Evolutionary conservation across 2,113 vertebrate genomes (phyloP), one percentile per base, ranked within the genome.

Genomic region (Lasiurus cinereus): DNA sequence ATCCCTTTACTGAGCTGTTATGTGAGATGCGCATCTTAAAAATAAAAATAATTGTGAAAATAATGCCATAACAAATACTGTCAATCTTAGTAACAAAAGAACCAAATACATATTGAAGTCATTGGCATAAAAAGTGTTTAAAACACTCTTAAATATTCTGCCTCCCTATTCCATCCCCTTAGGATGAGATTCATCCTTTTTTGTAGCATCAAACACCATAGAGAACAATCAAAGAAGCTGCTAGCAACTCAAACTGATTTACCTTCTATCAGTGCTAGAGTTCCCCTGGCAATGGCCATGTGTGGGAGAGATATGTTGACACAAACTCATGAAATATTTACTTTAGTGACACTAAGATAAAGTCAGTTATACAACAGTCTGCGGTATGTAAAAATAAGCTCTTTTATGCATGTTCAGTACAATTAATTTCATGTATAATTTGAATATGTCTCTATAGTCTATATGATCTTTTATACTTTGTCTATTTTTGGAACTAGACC

Each of bases 31-130:
- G 2, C 5, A 79, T 83, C 69, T 76, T 92, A 80, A 88, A 52
- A 72, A 88, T 64, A 84, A 88, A 52, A 72, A 84, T 64, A 39
- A 66, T 46, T 92, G 21, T 54, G 86, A 93, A 72, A 27, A 96
- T 89, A 80, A 73, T 84, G 15, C 36, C 29, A 19, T 70, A 33
- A 74, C 36, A 21, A 64, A 62, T 69, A 31, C 18, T 67, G 33
- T 91, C 4, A 33, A 72, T 73, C 19, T 95, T 43, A 50, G 50
- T 22, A 80, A 50, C 27, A 80, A 84, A 88, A 72, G 70, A 18
- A 18, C 43, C 24, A 56, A 87, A 86, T 70, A 10, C 27, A 84
- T 56, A 46, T 33, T 87, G 50, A 83, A 95, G 88, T 70, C 3
- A 70, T 86, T 83, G 64, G 74, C 31, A 69, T 8, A 18, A 82